phyloP scores from a whole-genome alignment of 2,888 invertebrate genomes.

The Loripinus fragilis region DNA sequence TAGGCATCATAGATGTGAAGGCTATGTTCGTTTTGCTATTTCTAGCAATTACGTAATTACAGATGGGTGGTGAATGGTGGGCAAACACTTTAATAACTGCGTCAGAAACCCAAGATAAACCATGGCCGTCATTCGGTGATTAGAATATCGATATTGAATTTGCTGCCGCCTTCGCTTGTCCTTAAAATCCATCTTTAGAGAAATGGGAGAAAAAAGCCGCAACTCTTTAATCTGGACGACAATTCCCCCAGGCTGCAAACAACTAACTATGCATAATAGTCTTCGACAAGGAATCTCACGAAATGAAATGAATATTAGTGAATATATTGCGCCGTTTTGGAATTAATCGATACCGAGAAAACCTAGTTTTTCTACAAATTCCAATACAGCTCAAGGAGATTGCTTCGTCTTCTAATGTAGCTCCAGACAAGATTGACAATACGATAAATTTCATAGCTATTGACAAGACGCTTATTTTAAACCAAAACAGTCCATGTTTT shows the following conservation, averaged over 20 bases:
- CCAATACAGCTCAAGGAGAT: conserved; percentile 12
- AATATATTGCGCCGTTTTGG: conserved; percentile 34
- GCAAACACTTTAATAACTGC: background rate
- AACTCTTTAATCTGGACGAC: conserved; percentile 9
- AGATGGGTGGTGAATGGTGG: too few species aligned
- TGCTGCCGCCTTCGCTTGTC: background rate
- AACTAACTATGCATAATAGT: conserved; percentile 33
- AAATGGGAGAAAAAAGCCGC: background rate
- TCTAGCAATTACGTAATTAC: too few species aligned
- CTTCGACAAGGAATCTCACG: conserved; percentile 35
- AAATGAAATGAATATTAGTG: conserved; percentile 53
- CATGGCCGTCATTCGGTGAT: background rate
- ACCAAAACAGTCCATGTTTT: too few species aligned
- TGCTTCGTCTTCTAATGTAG: conserved; percentile 12
- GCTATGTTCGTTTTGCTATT: too few species aligned
- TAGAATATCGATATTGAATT: background rate
- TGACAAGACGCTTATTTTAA: too few species aligned
- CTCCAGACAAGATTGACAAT: too few species aligned
- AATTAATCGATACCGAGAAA: conserved; percentile 28
- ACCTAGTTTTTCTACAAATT: conserved; percentile 19
- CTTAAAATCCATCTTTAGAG: background rate
- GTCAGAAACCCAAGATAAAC: background rate
- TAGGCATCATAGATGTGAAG: too few species aligned
- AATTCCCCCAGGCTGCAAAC: conserved; percentile 10
- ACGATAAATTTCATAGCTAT: too few species aligned